phyloP scores from a whole-genome alignment of 2,888 invertebrate species.

The Oxycera nigricornis region DNA sequence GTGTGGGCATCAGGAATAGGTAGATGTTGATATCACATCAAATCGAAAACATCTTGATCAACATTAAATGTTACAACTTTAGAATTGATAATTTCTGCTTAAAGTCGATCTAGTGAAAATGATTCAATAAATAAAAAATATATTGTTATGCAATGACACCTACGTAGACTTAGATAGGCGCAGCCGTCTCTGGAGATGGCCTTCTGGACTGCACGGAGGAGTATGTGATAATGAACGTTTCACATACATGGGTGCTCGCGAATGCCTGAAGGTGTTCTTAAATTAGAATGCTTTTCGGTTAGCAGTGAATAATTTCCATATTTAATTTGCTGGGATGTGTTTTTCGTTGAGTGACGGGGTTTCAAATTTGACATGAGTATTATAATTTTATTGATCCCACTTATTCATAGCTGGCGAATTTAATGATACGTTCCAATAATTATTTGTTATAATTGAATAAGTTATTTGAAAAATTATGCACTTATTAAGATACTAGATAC shows the following conservation, averaged over 20 bases:
- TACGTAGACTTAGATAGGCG: too few relatives aligned
- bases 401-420: too few relatives aligned
- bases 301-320: not conserved
- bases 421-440: too few relatives aligned
- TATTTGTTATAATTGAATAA: too few relatives aligned
- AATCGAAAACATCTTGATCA: slow-evolving; percentile 24
- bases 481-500: too few relatives aligned
- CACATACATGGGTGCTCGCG: not conserved
- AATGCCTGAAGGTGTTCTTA: not conserved
- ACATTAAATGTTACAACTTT: not conserved
- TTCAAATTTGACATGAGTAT: too few relatives aligned
- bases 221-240: not conserved
- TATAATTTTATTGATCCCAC: too few relatives aligned
- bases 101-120: too few relatives aligned
- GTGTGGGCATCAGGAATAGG: slow-evolving; percentile 18
- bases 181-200: too few relatives aligned
- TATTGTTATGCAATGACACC: too few relatives aligned
- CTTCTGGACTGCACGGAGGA: not conserved
- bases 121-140: too few relatives aligned
- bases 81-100: not conserved
- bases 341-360: not conserved
- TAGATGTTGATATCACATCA: slow-evolving; percentile 11
- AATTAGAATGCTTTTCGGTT: not conserved
- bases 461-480: too few relatives aligned
- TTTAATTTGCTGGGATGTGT: not conserved